Evolutionary conservation across 2,888 invertebrate species (phyloP).

Genomic region (Drosophila tanythrix): DNA sequence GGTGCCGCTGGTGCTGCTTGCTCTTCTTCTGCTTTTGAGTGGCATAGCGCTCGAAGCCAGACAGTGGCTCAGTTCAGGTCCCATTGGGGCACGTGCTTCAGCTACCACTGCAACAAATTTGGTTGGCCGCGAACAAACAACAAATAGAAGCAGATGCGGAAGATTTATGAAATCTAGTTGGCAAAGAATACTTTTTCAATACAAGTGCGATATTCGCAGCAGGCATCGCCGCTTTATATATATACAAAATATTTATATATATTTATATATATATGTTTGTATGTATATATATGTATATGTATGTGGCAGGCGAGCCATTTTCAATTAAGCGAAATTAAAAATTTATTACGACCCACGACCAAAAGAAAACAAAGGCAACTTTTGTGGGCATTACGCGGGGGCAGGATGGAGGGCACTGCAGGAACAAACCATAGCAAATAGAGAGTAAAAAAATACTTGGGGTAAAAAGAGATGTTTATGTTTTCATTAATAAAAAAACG

Average conservation of each 20-base stretch:
- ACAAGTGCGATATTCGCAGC: constrained; percentile 5
- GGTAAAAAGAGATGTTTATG: constrained; percentile 65
- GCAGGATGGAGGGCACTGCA: neutral
- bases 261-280: constrained; percentile 1
- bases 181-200: constrained; percentile 20
- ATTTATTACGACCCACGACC: constrained; percentile 71
- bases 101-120: constrained; percentile 5
- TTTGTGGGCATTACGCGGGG: constrained; percentile 16
- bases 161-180: constrained; percentile 7
- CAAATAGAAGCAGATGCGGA: neutral
- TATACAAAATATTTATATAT: neutral
- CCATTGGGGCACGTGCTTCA: constrained; percentile 15
- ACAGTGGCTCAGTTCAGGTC: constrained; percentile 11
- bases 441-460: constrained; percentile 39
- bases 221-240: constrained; percentile 2
- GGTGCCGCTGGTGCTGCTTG: constrained; percentile 20
- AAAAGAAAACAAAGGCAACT: constrained; percentile 70
- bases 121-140: constrained; percentile 14
- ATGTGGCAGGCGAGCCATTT: constrained; percentile 54
- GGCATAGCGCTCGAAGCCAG: constrained; percentile 9
- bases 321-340: constrained; percentile 81
- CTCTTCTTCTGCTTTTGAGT: constrained; percentile 2
- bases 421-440: constrained; percentile 48
- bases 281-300: constrained; percentile 13
- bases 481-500: constrained; percentile 67